Conservation (phyloP, 1,140 invertebrate genomes). For the Portunus trituberculatus region DNA sequence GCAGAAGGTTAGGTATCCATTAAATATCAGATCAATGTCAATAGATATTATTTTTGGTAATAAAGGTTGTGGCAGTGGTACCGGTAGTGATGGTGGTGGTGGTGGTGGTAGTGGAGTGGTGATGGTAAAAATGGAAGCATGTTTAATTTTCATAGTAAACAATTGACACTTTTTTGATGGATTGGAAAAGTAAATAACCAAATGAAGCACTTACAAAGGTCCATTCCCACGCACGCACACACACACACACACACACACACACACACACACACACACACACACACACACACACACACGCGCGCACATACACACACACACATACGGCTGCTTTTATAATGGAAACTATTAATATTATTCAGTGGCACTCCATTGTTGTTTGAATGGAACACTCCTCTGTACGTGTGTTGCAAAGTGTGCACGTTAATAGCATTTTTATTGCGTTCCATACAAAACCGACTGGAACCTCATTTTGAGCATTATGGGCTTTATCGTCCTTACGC, state of each 20-base stretch:
- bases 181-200: neutral
- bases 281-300: constrained; percentile 40
- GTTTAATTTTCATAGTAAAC: neutral
- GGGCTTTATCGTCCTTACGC: too few species aligned
- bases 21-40: neutral
- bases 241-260: constrained; percentile 44
- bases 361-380: neutral
- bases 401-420: neutral
- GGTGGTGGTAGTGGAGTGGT: neutral
- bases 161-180: neutral
- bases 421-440: neutral
- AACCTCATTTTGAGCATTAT: neutral
- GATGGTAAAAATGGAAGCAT: neutral
- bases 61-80: neutral
- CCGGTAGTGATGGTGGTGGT: neutral
- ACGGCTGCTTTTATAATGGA: neutral
- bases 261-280: constrained; percentile 43
- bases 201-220: neutral
- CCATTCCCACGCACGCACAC: constrained; percentile 3
- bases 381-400: neutral
- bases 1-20: neutral
- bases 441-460: neutral
- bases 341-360: neutral
- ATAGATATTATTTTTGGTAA: neutral
- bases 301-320: neutral